Base-by-base conservation (phyloP, 2,888 invertebrate species). In the Epinotia nisella region DNA sequence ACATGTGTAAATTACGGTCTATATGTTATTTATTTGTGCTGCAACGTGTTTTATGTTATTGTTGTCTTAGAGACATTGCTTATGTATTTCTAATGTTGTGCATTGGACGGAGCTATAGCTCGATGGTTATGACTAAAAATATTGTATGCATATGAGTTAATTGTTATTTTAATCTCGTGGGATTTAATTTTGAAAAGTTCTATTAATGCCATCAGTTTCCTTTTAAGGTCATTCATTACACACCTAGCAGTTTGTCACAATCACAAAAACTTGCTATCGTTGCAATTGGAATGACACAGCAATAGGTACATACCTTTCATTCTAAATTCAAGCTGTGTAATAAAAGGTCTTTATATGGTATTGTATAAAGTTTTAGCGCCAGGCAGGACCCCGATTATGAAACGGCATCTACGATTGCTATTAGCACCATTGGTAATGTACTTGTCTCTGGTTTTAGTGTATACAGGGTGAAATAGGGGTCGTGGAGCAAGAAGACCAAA, bases 51-150 rank as follows among this genome's bases (percentile, higher is more conserved):
- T 59, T 29, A 13, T 56, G 24, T 29, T 59, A 17, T 59, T 58
- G 58, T n/a, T 39, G 17, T 59, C 35, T 35, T 49, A 49, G 49
- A 49, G n/a, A 15, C 15, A 45, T 45, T n/a, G 45, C 15, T 45
- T 45, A 45, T 45, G 15, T 45, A n/a, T 41, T 41, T 45, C 15
- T 15, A 45, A 45, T 15, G 74, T 53, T 66, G 61, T 66, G 65
- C 55, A 45, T 71, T 64, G 56, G 41, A 56, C 35, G n/a, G 73
- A 73, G 53, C 60, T 21, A 13, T 58, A 11, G 49, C 49, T 55
- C 68, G 51, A 58, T 45, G 66, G 19, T 74, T 61, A 41, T 70
- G 61, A 61, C 39, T 60, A 17, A 17, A 3, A 58, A 39, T 35
- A 15, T 59, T 17, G 45, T 49, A 41, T 41, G 41, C 41, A 3